Evolutionary conservation across 2,113 vertebrate genomes (phyloP), one percentile per base, ranked within the genome.

Genomic region (Heptranchias perlo): DNA sequence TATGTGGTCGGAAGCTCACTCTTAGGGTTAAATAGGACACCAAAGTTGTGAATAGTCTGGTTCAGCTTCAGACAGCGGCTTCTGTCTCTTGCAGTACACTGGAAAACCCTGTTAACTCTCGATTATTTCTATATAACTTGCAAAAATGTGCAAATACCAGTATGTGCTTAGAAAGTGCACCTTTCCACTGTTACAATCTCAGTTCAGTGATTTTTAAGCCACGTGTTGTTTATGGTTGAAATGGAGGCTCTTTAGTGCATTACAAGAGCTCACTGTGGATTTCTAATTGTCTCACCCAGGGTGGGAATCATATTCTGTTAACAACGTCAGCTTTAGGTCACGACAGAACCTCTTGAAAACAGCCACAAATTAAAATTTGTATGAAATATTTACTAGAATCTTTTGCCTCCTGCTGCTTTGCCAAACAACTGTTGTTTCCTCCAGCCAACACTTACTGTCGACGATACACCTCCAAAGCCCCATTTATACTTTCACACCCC

Each of bases 291-390:
- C 49, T 91, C 87, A 91, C 49, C 52, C 49, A 54, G 87, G 87
- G 87, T 91, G 87, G 87, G 87, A 91, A 58, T 91, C 87, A 91
- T 91, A 58, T 91, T 87, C 47, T 87, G 84, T 87, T 91, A 91
- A 91, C 87, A 89, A 54, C 86, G 25, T 13, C 25, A 35, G 87
- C 7, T 91, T 91, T 52, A 31, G 87, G 87, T 91, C 86, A 58
- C 87, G 52, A 52, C 28, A 52, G 87, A 91, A 54, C 52, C 52
- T 25, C 52, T 91, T 91, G 87, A 91, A 91, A 91, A 91, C 49
- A 91, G 87, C 11, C 87, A 91, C 49, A 91, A 91, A 91, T 91
- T 91, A 91, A 91, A 91, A 91, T 91, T 91, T 58, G 47, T 52
- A 91, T 91, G 49, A 91, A 91, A 91, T 91, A 91, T 91, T 91